phyloP scores from a whole-genome alignment of 1,140 invertebrate genomes.

The Mesaphorura yosii region DNA sequence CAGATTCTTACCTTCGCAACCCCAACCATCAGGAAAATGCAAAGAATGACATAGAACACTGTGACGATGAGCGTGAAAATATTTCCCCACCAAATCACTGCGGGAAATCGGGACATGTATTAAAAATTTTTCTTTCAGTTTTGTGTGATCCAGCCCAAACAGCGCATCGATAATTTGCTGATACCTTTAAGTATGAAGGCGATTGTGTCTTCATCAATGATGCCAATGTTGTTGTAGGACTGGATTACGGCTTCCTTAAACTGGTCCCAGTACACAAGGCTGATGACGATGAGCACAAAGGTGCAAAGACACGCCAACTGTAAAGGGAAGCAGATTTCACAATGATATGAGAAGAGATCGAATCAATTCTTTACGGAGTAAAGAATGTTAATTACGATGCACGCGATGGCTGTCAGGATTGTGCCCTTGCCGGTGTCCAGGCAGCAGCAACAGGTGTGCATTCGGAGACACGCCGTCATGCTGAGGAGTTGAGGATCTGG shows the following conservation, averaged over 20 bases:
- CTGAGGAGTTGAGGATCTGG: too few species aligned
- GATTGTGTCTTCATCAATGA: conserved; percentile 14
- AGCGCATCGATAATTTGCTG: too few species aligned
- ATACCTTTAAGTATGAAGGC: conserved; percentile 22
- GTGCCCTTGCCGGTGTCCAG: conserved; percentile 27
- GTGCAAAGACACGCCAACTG: conserved; percentile 18
- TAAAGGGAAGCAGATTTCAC: too few species aligned
- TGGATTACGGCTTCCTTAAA: conserved; percentile 10
- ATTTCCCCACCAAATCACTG: conserved; percentile 30
- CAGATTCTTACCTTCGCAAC: conserved; percentile 19
- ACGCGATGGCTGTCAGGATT: conserved; percentile 16
- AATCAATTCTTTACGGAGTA: neutral
- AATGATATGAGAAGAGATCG: neutral
- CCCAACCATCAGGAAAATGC: conserved; percentile 26
- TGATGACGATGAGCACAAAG: conserved; percentile 24
- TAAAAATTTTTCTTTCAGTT: neutral
- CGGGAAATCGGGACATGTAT: neutral
- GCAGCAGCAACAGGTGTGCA: conserved; percentile 28
- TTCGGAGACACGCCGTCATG: conserved; percentile 21
- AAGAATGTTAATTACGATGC: conserved; percentile 18
- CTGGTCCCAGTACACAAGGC: conserved; percentile 28
- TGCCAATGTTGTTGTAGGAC: conserved; percentile 12
- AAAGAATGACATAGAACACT: conserved; percentile 22
- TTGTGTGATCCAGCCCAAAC: neutral
- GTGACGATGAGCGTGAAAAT: conserved; percentile 27